Evolutionary conservation across 2,797 vertebrate genomes (phyloP).

Genomic region (Protosalanx chinensis): DNA sequence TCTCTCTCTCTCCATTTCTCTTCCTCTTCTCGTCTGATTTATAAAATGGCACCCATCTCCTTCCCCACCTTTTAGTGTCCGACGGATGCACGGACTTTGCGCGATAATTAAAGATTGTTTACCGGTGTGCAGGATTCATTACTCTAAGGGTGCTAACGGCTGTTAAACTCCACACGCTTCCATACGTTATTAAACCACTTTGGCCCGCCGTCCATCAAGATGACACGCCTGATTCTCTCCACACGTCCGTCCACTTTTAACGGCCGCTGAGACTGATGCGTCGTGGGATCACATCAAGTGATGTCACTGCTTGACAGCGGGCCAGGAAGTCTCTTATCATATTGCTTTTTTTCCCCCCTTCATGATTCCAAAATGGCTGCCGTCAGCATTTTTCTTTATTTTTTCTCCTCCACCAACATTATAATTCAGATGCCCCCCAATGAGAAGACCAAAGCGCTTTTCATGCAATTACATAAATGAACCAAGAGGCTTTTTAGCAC

Average conservation of each 20-base stretch:
- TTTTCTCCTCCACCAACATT: conserved; percentile 18
- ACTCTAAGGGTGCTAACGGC: too few species aligned
- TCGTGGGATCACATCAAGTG: conserved; percentile 36
- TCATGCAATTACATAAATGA: conserved; percentile 64
- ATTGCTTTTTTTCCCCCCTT: conserved; percentile 40
- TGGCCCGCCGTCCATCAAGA: neutral
- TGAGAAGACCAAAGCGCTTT: conserved; percentile 46
- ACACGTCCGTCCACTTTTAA: conserved; percentile 22
- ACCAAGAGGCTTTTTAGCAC: conserved; percentile 35
- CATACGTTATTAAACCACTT: too few species aligned
- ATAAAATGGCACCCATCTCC: neutral
- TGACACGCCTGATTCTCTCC: conserved; percentile 3
- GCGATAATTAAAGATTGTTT: too few species aligned
- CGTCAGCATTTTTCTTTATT: conserved; percentile 36
- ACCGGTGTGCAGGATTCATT: too few species aligned
- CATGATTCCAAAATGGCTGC: conserved; percentile 27
- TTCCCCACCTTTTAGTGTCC: neutral
- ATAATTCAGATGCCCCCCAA: conserved; percentile 35
- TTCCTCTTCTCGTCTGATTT: neutral
- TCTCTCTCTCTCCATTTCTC: neutral
- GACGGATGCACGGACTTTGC: neutral
- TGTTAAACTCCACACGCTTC: too few species aligned
- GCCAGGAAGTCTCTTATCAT: conserved; percentile 63
- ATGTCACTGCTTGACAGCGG: conserved; percentile 55
- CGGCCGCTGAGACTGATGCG: conserved; percentile 25